Percentiles rank a stretch among this genome's conserved stretches.
These are phyloP conservation scores for Chirona hameri DNA, from an alignment of 2,888 invertebrate genomes.

Conservation along the genomic window DNA sequence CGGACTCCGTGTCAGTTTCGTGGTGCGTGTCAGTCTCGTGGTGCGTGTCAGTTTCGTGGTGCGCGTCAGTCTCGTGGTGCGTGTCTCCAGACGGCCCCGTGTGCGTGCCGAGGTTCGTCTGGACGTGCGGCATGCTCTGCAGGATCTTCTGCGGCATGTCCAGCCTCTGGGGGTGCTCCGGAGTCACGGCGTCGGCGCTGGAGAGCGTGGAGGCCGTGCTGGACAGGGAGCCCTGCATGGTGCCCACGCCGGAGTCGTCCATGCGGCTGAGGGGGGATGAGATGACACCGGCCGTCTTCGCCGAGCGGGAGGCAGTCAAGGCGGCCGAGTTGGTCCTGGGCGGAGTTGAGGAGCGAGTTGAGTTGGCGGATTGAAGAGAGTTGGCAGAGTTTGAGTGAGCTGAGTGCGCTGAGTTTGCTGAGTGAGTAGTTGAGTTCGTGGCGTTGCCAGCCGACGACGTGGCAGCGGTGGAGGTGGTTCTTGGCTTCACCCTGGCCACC, in stretches of 20 bases:
- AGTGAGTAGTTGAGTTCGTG: no score
- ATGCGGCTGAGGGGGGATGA: neutral
- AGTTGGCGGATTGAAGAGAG: no score
- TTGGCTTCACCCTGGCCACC: conserved; percentile 1
- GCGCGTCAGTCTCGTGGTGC: neutral
- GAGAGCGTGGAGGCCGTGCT: neutral
- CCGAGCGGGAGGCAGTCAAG: neutral
- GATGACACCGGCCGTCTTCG: no score
- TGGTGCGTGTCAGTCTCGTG: no score
- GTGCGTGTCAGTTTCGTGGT: neutral
- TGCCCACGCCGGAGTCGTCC: neutral
- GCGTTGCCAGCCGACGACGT: no score
- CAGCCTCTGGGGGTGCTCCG: no score
- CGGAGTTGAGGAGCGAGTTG: neutral
- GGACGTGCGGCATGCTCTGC: neutral
- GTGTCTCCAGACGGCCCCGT: no score
- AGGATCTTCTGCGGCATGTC: no score
- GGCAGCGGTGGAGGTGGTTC: neutral
- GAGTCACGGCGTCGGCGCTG: neutral
- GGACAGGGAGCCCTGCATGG: neutral
- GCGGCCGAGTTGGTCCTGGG: neutral
- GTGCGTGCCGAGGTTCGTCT: neutral
- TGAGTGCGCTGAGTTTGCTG: no score
- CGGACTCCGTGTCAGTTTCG: neutral
- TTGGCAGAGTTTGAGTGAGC: no score